A percentile compares a stretch with the other conserved stretches of the same genome.
phyloP scores from a whole-genome alignment of 2,888 invertebrate genomes.

The Saturnia japonica region DNA sequence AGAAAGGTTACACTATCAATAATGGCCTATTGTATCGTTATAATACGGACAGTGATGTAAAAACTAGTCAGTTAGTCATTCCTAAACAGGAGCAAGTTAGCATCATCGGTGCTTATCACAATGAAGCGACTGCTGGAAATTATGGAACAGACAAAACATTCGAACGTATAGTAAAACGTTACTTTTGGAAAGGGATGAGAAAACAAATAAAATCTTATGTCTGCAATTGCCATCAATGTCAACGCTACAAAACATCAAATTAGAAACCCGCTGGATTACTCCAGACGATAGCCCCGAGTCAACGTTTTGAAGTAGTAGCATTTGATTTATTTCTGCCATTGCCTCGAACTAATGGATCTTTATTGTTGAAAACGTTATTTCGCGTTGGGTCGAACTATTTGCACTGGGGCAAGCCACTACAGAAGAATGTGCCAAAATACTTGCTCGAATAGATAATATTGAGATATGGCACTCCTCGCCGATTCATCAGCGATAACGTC shows the following conservation, averaged over 20 bases:
- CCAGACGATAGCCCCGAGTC: conserved; percentile 32
- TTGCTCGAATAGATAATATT: conserved; percentile 46
- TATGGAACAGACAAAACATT: conserved; percentile 29
- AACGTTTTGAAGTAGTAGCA: conserved; percentile 42
- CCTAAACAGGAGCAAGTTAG: too few relatives aligned
- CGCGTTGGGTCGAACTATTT: conserved; percentile 35
- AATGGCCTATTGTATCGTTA: conserved; percentile 34
- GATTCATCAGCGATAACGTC: too few relatives aligned
- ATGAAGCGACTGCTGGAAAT: too few relatives aligned
- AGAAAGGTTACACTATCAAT: conserved; percentile 29
- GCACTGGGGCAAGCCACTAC: conserved; percentile 27
- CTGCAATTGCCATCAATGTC: conserved; percentile 38
- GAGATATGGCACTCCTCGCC: conserved; percentile 45
- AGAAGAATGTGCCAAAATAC: conserved; percentile 34
- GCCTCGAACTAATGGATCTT: conserved; percentile 31
- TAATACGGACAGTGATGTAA: conserved; percentile 24
- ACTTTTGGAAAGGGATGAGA: conserved; percentile 41
- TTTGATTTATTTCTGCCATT: conserved; percentile 44
- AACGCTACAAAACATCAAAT: conserved; percentile 45
- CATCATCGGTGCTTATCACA: too few relatives aligned
- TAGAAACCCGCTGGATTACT: conserved; percentile 46
- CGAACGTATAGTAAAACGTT: conserved; percentile 28
- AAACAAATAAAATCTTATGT: conserved; percentile 34
- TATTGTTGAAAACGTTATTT: conserved; percentile 30
- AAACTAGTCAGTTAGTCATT: too few relatives aligned